Evolutionary conservation across 2,113 vertebrate genomes (phyloP).

Genomic region (Chascanopsetta lugubris): DNA sequence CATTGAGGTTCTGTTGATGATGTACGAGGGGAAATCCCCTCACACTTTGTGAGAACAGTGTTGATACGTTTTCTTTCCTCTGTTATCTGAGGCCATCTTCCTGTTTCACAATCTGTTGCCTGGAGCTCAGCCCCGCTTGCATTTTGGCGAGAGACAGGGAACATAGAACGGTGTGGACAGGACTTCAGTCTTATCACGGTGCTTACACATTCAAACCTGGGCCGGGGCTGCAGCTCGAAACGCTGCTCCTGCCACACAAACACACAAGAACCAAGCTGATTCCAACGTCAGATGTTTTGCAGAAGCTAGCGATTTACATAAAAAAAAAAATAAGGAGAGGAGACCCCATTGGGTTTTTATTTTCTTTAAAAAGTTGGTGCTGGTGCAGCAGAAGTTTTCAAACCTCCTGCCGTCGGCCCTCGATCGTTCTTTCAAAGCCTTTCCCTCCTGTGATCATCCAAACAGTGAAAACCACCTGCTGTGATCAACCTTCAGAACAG

Average conservation of each 20-base stretch:
- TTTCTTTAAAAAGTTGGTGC: not conserved
- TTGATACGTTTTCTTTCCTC: not conserved
- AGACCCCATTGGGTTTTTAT: not conserved
- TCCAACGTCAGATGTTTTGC: not conserved
- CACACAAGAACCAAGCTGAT: not conserved
- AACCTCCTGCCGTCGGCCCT: constrained; percentile 8
- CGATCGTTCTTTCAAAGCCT: constrained; percentile 17
- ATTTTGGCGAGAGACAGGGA: constrained; percentile 3
- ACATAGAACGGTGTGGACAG: not conserved
- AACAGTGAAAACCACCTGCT: constrained; percentile 47
- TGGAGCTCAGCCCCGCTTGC: constrained; percentile 2
- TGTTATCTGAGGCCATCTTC: not conserved
- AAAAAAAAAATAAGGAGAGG: not conserved
- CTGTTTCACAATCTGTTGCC: not conserved
- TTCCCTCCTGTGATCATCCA: constrained; percentile 45
- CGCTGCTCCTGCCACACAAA: not conserved
- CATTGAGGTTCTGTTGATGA: not conserved
- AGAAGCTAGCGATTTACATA: not conserved
- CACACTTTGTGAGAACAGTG: not conserved
- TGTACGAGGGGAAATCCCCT: not conserved
- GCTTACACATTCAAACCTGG: constrained; percentile 6
- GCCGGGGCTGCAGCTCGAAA: not conserved
- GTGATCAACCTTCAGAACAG: constrained; percentile 19
- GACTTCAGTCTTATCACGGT: not conserved
- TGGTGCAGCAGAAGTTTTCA: not conserved